Evolutionary conservation across 2,797 vertebrate species (phyloP), one percentile per base, ranked within the genome.

Genomic region (Neosilurus hyrtlii): DNA sequence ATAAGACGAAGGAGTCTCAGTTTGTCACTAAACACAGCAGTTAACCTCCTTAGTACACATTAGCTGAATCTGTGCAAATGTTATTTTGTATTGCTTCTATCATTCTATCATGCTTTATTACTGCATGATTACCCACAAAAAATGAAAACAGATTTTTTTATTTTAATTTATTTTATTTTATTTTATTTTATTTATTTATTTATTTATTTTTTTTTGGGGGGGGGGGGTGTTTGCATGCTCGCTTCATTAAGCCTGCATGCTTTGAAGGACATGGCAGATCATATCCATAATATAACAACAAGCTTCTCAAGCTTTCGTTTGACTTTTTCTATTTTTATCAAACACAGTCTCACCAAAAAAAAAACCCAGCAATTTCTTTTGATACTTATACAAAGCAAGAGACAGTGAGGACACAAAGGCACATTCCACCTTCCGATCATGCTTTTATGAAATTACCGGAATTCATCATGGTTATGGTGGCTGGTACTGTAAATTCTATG

Each of bases 41-140:
- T 93, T 94, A 93, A 93, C 92, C 91, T 92, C 91, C 91, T 92
- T 91, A 83, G 84, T 85, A 88, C 87, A 90, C 90, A 92, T 93
- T 93, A 91, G 89, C 78, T 63, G 80, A 86, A 88, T 88, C 88
- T 87, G 88, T 90, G 88, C 91, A 93, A 93, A 94, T 94, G 89
- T 91, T 92, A 89, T 92, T 92, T 91, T 91, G 90, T 91, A 91
- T 93, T 91, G 90, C 90, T 92, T 91, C 85, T 52, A 80, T 77
- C 89, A 89, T 90, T 91, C 85, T 52, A 80, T 77, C 89, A 89
- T 90, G 81, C 86, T 93, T 93, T 91, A 93, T 92, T 91, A 93
- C 90, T 80, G 90, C 91, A 89, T 79, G 88, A 87, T 89, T 87
- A 76, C 86, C 85, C 87, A 89, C 70, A 30, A 90, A 92, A 93